Evolutionary conservation across 2,888 invertebrate species (phyloP), one percentile per base, ranked within the genome.

Genomic region (Azorinus chamasolen): DNA sequence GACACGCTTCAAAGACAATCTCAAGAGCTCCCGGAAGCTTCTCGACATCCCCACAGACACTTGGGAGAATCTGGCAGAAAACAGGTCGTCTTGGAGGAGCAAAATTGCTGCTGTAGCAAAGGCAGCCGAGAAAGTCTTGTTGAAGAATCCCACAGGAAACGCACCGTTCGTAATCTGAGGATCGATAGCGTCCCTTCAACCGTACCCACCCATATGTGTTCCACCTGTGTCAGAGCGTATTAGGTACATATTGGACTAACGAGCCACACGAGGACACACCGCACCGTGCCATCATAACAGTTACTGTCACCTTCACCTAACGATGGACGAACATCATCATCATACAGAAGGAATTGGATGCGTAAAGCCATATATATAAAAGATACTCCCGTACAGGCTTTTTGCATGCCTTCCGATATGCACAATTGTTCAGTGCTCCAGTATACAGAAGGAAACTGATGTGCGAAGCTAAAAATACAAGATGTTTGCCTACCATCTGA

Each of bases 1-100:
- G 37, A 57, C 45, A 24, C 16, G 50, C 18, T 54, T 24, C 43
- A 55, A 25, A 14, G 64, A 55, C 39, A 54, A 14, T 46, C 46
- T 64, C 0, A 64, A 64, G 45, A 12, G 10, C 25, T 54, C 54
- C 8, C 18, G 54, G 20, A 64, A 54, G 25, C 39, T 25, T 10
- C 22, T 55, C 1, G 2, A 45, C 45, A 64, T 54, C 10, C 25
- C 41, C 2, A 1, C 12, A 8, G 48, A 27, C 14, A 27, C 1
- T 3, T 48, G 50, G 46, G 50, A 61, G 48, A 2, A 25, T 4
- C 18, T 25, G 12, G 32, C 64, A 18, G 16, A 39, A 5, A 24
- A 41, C n/a, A 16, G 41, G 22, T 1, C 6, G n/a, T 37, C 20
- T n/a, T 57, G 57, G 41, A 18, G 39, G 6, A 8, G 4, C 4